Conservation (phyloP, 2,888 invertebrate species). For the Laspeyria flexula region DNA sequence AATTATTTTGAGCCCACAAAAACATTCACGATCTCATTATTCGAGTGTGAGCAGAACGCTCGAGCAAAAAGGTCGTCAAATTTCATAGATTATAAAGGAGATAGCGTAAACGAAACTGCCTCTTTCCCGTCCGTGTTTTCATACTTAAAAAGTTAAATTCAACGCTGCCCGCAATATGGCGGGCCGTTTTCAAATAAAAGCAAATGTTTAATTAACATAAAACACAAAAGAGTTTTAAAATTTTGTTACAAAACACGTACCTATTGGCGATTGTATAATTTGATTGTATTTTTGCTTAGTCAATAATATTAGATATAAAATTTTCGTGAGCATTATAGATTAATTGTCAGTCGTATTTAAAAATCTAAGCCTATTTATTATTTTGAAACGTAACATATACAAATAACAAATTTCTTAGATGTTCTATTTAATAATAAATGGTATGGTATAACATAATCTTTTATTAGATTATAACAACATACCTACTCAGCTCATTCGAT, state of each 20-base stretch:
- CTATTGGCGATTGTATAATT: conserved; percentile 27
- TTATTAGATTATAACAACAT: neutral
- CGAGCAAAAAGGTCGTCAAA: conserved; percentile 36
- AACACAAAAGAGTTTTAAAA: conserved; percentile 49
- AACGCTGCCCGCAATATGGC: conserved; percentile 58
- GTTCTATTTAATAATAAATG: too few relatives aligned
- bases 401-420: too few relatives aligned
- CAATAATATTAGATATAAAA: neutral
- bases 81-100: conserved; percentile 55
- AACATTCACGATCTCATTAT: conserved; percentile 20
- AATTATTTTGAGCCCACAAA: conserved; percentile 23
- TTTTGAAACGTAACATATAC: too few relatives aligned
- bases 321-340: too few relatives aligned
- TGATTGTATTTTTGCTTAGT: conserved; percentile 29
- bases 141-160: conserved; percentile 61
- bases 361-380: too few relatives aligned
- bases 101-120: conserved; percentile 55
- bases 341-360: too few relatives aligned
- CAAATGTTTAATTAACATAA: conserved; percentile 67
- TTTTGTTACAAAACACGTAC: conserved; percentile 27
- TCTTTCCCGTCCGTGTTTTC: conserved; percentile 43
- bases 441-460: too few relatives aligned
- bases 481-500: conserved; percentile 14
- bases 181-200: conserved; percentile 59
- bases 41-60: conserved; percentile 10